phyloP scores from a whole-genome alignment of 2,797 vertebrate species.

The Myotis findleyi region DNA sequence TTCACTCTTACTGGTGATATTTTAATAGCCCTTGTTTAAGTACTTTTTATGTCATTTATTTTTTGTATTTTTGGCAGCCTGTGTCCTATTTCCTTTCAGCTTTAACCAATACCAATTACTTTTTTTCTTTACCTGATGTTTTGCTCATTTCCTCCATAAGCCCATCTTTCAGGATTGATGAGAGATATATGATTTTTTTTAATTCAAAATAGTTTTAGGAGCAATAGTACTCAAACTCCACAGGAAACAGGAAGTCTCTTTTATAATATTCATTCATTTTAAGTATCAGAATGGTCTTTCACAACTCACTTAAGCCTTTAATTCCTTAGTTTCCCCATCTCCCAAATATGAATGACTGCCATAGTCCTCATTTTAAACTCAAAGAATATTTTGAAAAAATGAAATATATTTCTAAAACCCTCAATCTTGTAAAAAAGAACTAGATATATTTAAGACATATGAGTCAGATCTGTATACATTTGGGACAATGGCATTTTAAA shows the following conservation, averaged over 20 bases:
- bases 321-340: conserved; percentile 41
- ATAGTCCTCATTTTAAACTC: conserved; percentile 41
- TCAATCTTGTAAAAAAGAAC: neutral
- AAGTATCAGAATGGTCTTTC: neutral
- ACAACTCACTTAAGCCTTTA: conserved; percentile 7
- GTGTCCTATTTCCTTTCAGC: conserved; percentile 54
- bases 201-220: conserved; percentile 53
- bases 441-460: neutral
- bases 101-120: conserved; percentile 47
- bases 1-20: conserved; percentile 27
- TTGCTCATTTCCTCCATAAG: conserved; percentile 53
- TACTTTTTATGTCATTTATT: conserved; percentile 44
- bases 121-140: conserved; percentile 66
- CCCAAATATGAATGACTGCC: conserved; percentile 19
- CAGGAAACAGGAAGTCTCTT: conserved; percentile 41
- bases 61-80: conserved; percentile 52
- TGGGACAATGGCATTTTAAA: conserved; percentile 9
- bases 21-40: conserved; percentile 70
- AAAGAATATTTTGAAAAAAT: conserved; percentile 27
- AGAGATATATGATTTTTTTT: conserved; percentile 56
- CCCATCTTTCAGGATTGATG: conserved; percentile 61
- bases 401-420: conserved; percentile 28
- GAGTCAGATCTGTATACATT: neutral
- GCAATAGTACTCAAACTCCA: neutral
- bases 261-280: neutral